These are phyloP conservation scores for Rhizoglyphus robini DNA, from an alignment of 1,140 invertebrate species.

Conservation along the genomic window DNA sequence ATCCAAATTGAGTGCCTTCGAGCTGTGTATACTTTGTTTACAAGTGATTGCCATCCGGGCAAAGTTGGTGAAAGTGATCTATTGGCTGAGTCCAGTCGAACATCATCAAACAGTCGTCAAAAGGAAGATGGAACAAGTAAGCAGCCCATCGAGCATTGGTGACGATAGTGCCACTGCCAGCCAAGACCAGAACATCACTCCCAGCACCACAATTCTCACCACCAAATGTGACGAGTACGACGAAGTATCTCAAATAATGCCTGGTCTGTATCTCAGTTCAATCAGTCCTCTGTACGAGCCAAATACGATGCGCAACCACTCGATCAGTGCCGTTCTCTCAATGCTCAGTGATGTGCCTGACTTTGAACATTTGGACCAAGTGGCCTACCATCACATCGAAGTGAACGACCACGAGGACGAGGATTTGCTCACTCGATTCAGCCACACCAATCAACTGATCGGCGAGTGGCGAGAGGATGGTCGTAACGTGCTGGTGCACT, in stretches of 20 bases:
- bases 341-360: background rate
- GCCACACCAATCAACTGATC: background rate
- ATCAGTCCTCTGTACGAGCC: background rate
- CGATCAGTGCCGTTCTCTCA: background rate
- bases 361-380: background rate
- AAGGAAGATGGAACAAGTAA: too few relatives aligned
- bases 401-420: background rate
- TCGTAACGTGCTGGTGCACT: conserved; percentile 51
- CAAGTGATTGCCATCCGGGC: too few relatives aligned
- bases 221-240: too few relatives aligned
- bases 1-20: too few relatives aligned
- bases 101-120: too few relatives aligned
- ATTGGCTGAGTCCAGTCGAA: too few relatives aligned
- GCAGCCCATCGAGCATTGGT: too few relatives aligned
- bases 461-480: background rate
- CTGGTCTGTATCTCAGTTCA: background rate
- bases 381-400: background rate
- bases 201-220: too few relatives aligned
- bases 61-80: too few relatives aligned
- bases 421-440: background rate
- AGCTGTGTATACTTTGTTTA: too few relatives aligned
- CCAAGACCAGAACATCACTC: too few relatives aligned
- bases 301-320: background rate
- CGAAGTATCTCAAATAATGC: background rate
- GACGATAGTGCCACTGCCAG: too few relatives aligned